Evolutionary conservation across 2,113 vertebrate genomes (phyloP), one percentile per base, ranked within the genome.

Genomic region (Suricata suricatta): DNA sequence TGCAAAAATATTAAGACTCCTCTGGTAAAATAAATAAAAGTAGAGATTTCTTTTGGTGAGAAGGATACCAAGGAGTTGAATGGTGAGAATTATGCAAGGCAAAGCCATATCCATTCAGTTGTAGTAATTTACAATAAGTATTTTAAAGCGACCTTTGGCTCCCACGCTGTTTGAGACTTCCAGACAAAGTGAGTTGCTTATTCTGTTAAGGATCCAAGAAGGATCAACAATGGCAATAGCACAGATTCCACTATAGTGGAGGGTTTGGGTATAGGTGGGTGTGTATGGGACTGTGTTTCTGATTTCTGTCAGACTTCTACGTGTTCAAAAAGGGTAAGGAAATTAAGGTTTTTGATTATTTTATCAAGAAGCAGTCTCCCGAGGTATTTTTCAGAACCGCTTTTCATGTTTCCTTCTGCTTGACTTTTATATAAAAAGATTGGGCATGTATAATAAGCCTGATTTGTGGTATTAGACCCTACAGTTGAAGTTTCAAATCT

Each of bases 221-320:
- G 12, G 9, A 38, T n/a, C 19, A 19, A 41, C 3, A 52, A 50
- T 4, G 41, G 4, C 13, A 72, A 4, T n/a, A 29, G 29, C 5
- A 16, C 9, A 8, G 25, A 38, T 64, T 72, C 15, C 16, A 31
- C 15, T 47, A 33, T 38, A 11, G 7, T 54, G 35, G 31, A 7
- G 13, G 29, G 52, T 47, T 29, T 33, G 69, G 1, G 5, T 12
- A 3, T 15, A 9, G 63, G 21, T 33, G 25, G 19, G 10, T 41
- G 38, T 25, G 4, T 6, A 23, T 19, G 21, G 41, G 77, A 1
- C 33, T 14, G 7, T 50, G 64, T n/a, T 27, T 86, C 35, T 66
- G 35, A 88, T 91, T n/a, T 93, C 38, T 88, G 31, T 69, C 29
- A 88, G 50, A 47, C 69, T 86, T 90, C 33, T 63, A 9, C 27